Base-by-base conservation (phyloP, 2,113 vertebrate genomes). In the Sclerurus mexicanus region DNA sequence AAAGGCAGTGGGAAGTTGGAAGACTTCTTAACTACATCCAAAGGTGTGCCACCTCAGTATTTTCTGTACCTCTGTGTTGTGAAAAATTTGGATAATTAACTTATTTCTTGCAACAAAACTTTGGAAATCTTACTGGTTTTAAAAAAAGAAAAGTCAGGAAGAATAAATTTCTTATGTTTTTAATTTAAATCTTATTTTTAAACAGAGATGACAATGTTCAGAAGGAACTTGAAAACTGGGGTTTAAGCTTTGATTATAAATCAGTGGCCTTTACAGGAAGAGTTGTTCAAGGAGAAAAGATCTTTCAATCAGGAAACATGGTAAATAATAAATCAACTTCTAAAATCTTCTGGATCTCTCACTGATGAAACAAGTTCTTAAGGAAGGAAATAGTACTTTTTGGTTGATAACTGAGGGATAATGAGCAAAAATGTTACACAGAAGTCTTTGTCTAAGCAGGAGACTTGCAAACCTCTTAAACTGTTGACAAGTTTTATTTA, bases 201-300 rank as follows among this genome's bases (percentile, higher is more conserved):
- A 55, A 64, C 91, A 99, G 99, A 87, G 98, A 99, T 52, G 72
- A 98, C 24, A 98, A 98, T 0, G 98, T 98, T 21, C 98, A 99
- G 97, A 96, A 97, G 49, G 99, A 99, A 56, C 96, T 99, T 73
- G 96, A 90, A 9, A 98, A 98, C 87, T 99, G 99, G 99, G 99
- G 99, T 46, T 96, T 99, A 42, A 98, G 94, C 94, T 99, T 99
- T 91, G 99, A 99, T 89, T 98, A 98, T 44, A 95, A 98, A 33
- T 96, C 99, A 63, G 87, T 99, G n/a, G 98, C 96, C 55, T 97
- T 99, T 85, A 96, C 75, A 7, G 99, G 98, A 89, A 98, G 99
- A 96, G 98, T 99, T 52, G 97, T 99, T 74, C 98, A 98, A 80
- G 58, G 95, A 8, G 99, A 99, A 95, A 99, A 97, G 97, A 99